Evolutionary conservation across 2,113 vertebrate species (phyloP), one percentile per base, ranked within the genome.

Genomic region (Penelope pileata): DNA sequence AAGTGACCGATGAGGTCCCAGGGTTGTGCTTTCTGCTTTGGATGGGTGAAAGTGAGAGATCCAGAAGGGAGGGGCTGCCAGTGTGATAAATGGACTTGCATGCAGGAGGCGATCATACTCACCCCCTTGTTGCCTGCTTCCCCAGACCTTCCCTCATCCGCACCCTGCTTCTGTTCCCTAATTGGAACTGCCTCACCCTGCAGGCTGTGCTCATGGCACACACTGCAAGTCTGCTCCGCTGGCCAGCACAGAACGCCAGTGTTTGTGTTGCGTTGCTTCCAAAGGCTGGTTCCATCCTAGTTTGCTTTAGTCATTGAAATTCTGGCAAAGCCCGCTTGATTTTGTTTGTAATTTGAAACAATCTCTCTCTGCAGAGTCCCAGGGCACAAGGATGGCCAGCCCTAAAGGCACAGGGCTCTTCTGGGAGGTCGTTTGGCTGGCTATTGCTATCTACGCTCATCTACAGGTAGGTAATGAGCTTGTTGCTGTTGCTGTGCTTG

Each of bases 401-500:
- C 86, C 90, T 78, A 96, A 87, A 78, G 64, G 74, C 69, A 5
- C 86, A 36, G 72, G 95, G 88, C 36, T 96, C 42, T 88, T 54
- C 40, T 97, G 97, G 96, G 90, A 85, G 94, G 92, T 97, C 58
- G 88, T 94, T 85, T 93, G 98, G 91, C 84, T 97, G 86, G 68
- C 97, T 63, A 38, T 96, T 70, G 86, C 95, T 45, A 34, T 98
- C 84, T 95, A 4, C 48, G 92, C 96, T 40, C 76, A 86, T 14
- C 79, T 96, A 10, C 97, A 98, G 98, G 98, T 98, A 98, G 60
- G 96, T 79, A 16, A 82, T 42, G 27, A 18, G 22, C 43, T 80
- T 34, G 14, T 59, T 72, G 38, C 27, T 78, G 4, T 36, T 48
- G 64, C 73, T 36, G 3, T 59, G 51, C 15, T 34, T 68, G 18